phyloP scores from a whole-genome alignment of 2,113 vertebrate species.

The Halichoerus grypus region DNA sequence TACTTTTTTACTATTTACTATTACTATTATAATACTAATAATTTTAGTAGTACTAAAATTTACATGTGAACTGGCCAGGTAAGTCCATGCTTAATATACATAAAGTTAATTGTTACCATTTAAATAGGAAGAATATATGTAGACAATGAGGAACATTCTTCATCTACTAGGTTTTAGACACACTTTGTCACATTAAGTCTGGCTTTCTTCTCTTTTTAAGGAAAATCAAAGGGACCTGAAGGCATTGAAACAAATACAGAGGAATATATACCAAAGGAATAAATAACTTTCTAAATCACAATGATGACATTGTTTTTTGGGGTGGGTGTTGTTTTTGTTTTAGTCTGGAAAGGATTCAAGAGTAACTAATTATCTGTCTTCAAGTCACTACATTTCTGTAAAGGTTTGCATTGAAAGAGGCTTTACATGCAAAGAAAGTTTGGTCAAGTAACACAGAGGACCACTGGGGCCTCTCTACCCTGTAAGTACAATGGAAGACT shows the following conservation, averaged over 20 bases:
- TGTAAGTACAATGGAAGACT: accelerated
- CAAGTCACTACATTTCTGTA: background rate
- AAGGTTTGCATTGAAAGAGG: background rate
- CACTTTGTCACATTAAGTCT: background rate
- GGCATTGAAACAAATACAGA: background rate
- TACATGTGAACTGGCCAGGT: background rate
- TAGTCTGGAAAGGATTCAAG: background rate
- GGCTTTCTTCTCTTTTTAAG: slow-evolving; percentile 23
- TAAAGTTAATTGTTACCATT: background rate
- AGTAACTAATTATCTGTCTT: slow-evolving; percentile 11
- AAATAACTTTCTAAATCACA: background rate
- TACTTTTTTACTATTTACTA: background rate
- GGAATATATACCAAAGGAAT: background rate
- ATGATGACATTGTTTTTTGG: background rate
- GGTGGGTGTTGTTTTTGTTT: background rate
- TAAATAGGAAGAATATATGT: background rate
- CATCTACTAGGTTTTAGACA: background rate
- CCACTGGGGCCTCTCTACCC: background rate
- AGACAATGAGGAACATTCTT: background rate
- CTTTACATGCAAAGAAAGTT: background rate
- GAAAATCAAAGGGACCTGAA: slow-evolving; percentile 1
- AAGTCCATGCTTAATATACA: background rate
- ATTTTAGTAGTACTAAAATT: background rate
- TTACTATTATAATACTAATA: background rate
- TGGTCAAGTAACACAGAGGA: background rate